Percentiles rank a stretch among this genome's conserved stretches.
phyloP scores from a whole-genome alignment of 2,113 vertebrate species.

The Montifringilla adamsi region DNA sequence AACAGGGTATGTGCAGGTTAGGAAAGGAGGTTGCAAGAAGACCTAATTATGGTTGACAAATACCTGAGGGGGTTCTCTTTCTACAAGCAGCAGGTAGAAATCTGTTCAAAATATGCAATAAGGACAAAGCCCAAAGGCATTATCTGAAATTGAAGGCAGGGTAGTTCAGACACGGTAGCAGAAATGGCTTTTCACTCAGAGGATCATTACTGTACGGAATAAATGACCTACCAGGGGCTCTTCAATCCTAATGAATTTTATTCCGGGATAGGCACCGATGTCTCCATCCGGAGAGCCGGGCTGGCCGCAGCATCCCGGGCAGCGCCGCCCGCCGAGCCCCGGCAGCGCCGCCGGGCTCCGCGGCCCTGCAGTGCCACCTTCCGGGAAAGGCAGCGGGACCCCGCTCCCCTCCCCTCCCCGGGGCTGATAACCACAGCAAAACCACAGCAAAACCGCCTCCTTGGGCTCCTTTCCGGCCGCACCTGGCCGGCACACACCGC shows the following conservation, averaged over 20 bases:
- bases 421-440: accelerated
- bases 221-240: neutral
- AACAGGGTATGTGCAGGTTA: conserved; percentile 18
- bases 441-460: accelerated
- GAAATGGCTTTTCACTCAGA: neutral
- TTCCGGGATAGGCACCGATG: neutral
- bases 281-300: neutral
- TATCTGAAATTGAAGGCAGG: neutral
- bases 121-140: conserved; percentile 60
- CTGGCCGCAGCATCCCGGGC: neutral
- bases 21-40: conserved; percentile 52
- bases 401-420: neutral
- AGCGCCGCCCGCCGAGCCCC: neutral
- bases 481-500: accelerated
- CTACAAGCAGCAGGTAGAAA: conserved; percentile 35
- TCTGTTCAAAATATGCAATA: conserved; percentile 36
- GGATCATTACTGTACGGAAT: neutral
- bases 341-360: neutral
- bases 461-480: neutral
- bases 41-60: conserved; percentile 56
- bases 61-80: conserved; percentile 47
- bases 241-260: neutral
- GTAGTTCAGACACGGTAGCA: neutral
- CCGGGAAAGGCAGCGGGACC: conserved; percentile 15
- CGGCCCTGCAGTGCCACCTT: conserved; percentile 56